phyloP scores from a whole-genome alignment of 2,888 invertebrate genomes.

The Ceraclea dissimilis region DNA sequence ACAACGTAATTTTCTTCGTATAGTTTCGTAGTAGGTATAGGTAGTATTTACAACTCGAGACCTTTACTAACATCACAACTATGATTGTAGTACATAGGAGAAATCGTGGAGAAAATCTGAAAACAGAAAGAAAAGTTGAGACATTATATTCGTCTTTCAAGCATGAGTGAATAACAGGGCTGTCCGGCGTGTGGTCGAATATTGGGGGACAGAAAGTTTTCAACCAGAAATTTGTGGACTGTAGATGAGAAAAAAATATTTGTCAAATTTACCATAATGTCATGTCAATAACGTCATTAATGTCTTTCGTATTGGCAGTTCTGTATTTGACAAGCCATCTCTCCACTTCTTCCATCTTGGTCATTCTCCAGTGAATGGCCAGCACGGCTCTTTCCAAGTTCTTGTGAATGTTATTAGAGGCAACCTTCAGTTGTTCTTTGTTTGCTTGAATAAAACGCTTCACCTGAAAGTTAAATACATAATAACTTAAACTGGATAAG shows the following conservation, averaged over 20 bases:
- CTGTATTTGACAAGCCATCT: conserved; percentile 39
- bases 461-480: conserved; percentile 30
- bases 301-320: conserved; percentile 25
- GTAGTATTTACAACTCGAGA: too few species aligned
- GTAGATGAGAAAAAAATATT: background rate
- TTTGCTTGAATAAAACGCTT: conserved; percentile 38
- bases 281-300: conserved; percentile 21
- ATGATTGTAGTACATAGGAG: too few species aligned
- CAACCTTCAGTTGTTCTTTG: conserved; percentile 36
- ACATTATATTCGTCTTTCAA: too few species aligned
- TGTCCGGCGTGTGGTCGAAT: too few species aligned
- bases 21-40: too few species aligned
- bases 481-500: background rate
- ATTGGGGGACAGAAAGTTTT: too few species aligned
- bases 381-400: conserved; percentile 39
- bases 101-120: too few species aligned
- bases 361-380: conserved; percentile 37
- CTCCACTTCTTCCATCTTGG: conserved; percentile 34
- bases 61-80: too few species aligned
- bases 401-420: conserved; percentile 42
- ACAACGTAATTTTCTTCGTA: too few species aligned
- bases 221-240: background rate
- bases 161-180: too few species aligned
- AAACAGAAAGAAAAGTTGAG: too few species aligned
- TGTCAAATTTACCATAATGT: too few species aligned